Conservation (phyloP, 2,888 invertebrate genomes). For the Drosophila paranaensis region DNA sequence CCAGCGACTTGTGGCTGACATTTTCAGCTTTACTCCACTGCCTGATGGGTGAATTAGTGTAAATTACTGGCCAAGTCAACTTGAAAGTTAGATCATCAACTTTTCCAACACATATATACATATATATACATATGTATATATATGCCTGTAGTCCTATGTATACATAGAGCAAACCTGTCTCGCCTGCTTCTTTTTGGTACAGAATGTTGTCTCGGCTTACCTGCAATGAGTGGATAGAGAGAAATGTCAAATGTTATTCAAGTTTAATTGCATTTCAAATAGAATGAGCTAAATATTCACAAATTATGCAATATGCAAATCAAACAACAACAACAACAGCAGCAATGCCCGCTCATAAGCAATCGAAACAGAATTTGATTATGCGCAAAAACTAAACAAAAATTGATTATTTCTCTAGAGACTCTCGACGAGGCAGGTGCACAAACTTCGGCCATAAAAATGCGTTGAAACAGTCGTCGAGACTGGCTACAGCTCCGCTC, state of each 20-base stretch:
- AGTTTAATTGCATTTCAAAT: conserved; percentile 35
- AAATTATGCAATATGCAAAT: conserved; percentile 51
- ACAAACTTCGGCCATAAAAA: conserved; percentile 50
- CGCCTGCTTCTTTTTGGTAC: not conserved
- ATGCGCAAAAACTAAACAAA: conserved; percentile 52
- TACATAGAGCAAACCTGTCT: conserved; percentile 32
- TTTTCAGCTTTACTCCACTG: conserved; percentile 37
- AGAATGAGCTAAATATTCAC: conserved; percentile 18
- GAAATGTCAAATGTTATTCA: conserved; percentile 42
- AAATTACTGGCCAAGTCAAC: conserved; percentile 52
- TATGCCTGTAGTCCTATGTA: not conserved
- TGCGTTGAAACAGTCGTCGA: conserved; percentile 34
- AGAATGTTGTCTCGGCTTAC: conserved; percentile 50
- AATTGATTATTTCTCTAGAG: conserved; percentile 70
- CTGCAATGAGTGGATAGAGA: conserved; percentile 53
- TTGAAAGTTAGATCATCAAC: conserved; percentile 47
- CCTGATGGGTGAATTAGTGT: conserved; percentile 63
- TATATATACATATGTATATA: not conserved
- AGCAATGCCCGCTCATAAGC: conserved; percentile 33
- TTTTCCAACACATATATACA: conserved; percentile 1
- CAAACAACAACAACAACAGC: conserved; percentile 38
- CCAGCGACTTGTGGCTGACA: conserved; percentile 71
- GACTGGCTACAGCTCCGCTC: conserved; percentile 5
- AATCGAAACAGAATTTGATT: conserved; percentile 60
- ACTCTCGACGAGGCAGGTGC: not conserved